Evolutionary conservation across 2,113 vertebrate species (phyloP).

Genomic region (Meles meles): DNA sequence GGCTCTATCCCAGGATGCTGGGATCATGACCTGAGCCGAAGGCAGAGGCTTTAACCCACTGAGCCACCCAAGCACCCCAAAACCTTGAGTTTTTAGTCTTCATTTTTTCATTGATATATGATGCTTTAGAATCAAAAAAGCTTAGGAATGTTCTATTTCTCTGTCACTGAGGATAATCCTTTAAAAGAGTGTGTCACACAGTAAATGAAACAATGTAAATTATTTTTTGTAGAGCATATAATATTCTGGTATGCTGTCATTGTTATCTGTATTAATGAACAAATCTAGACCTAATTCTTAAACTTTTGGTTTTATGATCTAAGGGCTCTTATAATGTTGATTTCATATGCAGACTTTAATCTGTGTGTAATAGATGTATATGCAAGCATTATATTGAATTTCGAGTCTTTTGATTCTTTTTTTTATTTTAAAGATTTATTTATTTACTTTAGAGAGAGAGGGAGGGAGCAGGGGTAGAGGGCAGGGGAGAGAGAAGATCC

Average conservation of each 20-base stretch:
- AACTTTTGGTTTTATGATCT: neutral
- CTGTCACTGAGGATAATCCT: constrained; percentile 15
- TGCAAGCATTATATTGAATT: neutral
- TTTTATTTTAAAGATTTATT: neutral
- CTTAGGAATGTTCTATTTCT: constrained; percentile 14
- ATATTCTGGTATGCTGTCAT: neutral
- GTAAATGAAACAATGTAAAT: constrained; percentile 28
- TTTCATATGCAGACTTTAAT: constrained; percentile 19
- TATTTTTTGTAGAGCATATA: neutral
- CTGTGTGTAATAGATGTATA: neutral
- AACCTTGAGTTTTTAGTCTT: neutral
- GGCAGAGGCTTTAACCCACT: no score
- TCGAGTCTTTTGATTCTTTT: constrained; percentile 11
- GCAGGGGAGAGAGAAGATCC: neutral
- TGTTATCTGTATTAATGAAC: constrained; percentile 20
- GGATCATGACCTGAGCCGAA: no score
- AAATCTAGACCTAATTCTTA: constrained; percentile 33
- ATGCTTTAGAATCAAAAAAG: constrained; percentile 11
- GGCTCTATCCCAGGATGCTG: no score
- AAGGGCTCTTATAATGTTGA: neutral
- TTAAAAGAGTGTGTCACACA: neutral
- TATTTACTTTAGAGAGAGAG: neutral
- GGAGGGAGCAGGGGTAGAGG: neutral
- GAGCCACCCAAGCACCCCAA: no score
- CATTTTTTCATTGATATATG: constrained; percentile 1